A percentile compares a stretch with the other conserved stretches of the same genome.
These are phyloP conservation scores for Peromyscus melanophrys DNA, from an alignment of 2,797 vertebrate genomes.

Conservation along the genomic window DNA sequence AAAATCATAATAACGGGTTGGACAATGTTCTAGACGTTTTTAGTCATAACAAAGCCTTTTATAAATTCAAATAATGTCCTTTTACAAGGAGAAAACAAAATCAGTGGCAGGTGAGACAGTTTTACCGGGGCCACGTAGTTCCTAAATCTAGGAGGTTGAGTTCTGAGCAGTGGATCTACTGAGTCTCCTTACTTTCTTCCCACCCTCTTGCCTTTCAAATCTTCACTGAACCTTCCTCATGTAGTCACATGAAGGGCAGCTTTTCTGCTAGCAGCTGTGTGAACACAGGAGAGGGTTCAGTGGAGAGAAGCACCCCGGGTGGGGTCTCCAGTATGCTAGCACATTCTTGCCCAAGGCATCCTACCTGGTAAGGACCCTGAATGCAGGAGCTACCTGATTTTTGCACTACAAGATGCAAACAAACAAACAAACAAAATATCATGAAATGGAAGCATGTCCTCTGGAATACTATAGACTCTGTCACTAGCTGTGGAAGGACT, in stretches of 20 bases:
- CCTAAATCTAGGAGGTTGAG: not conserved
- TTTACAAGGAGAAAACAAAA: slow-evolving; percentile 1
- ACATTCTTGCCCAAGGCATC: not conserved
- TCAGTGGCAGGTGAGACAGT: not conserved
- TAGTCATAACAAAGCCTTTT: not conserved
- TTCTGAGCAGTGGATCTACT: not conserved
- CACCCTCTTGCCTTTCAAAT: not conserved
- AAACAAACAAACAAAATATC: not conserved
- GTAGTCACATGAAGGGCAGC: not conserved
- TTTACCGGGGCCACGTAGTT: rapidly evolving
- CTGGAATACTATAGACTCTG: not conserved
- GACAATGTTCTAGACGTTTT: not conserved
- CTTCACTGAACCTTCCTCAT: not conserved
- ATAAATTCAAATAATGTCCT: not conserved
- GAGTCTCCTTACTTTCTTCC: not conserved
- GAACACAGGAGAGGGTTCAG: not conserved
- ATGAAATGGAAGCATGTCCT: not conserved
- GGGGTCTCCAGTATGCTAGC: not conserved
- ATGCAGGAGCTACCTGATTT: not conserved
- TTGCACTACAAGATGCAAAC: not conserved
- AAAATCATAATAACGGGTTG: not conserved
- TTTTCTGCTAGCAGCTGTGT: not conserved
- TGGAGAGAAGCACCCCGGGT: not conserved
- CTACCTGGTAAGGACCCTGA: not conserved
- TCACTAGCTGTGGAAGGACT: not conserved